Evolutionary conservation across 2,113 vertebrate genomes (phyloP), one percentile per base, ranked within the genome.

Genomic region (Muntiacus reevesi): DNA sequence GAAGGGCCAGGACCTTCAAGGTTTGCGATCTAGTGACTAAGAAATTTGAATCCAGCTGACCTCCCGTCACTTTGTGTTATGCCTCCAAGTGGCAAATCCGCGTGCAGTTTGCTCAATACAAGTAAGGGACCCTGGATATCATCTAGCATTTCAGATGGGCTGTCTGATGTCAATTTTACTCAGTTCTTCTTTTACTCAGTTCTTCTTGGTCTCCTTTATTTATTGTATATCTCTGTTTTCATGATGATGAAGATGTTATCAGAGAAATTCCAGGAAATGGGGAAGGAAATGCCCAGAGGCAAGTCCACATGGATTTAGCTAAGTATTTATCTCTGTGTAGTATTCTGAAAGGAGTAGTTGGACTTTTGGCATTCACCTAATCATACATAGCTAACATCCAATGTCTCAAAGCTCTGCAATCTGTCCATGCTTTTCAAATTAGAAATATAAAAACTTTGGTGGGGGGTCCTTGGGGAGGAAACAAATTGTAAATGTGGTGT

Each of bases 401-500:
- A 14, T 94, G 85, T 27, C 67, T 95, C 81, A 94, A 90, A 96
- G 79, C 67, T 64, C 40, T 87, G 76, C 19, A 93, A 89, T 89
- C 43, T 92, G 60, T 52, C 78, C 3, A 0, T 71, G 50, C 83
- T 13, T 50, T 94, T 50, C 3, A 93, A 97, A 96, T 97, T 89
- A 92, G 79, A 85, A 97, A 85, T 94, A 67, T 62, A 98, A 93
- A 97, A 84, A 71, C 52, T 85, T 89, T 88, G 8, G 28, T 47
- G 67, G 62, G n/a, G 50, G 52, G 4, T 6, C 7, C 12, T 76
- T 50, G 30, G 36, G 45, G 30, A 92, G 54, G 89, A 95, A 97
- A 97, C 95, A 98, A 98, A 98, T 52, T 84, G 87, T 94, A 97
- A 98, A 98, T 98, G 95, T 98, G 98, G 95, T 95, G 93, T 92